Evolutionary conservation across 2,888 invertebrate genomes (phyloP), one percentile per base, ranked within the genome.

Genomic region (Hemithea aestivaria): DNA sequence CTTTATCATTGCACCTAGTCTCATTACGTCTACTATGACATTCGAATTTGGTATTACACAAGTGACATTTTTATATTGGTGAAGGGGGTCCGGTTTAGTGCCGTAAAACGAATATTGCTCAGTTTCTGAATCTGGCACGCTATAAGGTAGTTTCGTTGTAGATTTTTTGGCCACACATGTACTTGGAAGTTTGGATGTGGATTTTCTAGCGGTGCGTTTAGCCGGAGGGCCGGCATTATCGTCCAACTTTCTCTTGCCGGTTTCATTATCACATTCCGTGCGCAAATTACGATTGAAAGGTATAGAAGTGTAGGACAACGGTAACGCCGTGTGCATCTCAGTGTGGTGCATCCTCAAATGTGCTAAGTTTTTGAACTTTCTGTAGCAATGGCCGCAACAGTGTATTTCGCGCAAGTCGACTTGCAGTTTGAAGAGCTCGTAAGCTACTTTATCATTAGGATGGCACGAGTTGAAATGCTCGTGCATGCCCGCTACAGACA

Each of bases 1-100:
- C 32, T 89, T 78, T 7, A 90, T 69, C 4, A 89, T 65, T 37
- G 85, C 83, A 21, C 80, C 78, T 23, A 91, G 66, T 36, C 89
- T 87, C 7, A 79, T 71, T 28, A 89, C 76, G 6, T 85, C 83
- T 10, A 78, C 64, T 2, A 68, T 62, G 42, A 89, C 76, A 41
- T 73, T 66, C 7, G 77, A 78, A n/a, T 89, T 88, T 0, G 89
- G 80, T 72, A 91, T 87, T 0, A 80, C 72, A 0, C 89, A 87
- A 1, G 73, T 88, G 1, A 90, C 74, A 5, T 80, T 71, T 0
- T 66, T 60, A 27, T 81, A 69, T 34, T 84, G 62, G 1, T 83
- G 69, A 1, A 83, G 58, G 0, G 73, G 56, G 0, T 56, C 56
- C 0, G 88, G 80, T 36, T 62, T 69, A 1, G 66, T 62, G 0